Conservation (phyloP, 2,888 invertebrate genomes). For the Cephus runcator region DNA sequence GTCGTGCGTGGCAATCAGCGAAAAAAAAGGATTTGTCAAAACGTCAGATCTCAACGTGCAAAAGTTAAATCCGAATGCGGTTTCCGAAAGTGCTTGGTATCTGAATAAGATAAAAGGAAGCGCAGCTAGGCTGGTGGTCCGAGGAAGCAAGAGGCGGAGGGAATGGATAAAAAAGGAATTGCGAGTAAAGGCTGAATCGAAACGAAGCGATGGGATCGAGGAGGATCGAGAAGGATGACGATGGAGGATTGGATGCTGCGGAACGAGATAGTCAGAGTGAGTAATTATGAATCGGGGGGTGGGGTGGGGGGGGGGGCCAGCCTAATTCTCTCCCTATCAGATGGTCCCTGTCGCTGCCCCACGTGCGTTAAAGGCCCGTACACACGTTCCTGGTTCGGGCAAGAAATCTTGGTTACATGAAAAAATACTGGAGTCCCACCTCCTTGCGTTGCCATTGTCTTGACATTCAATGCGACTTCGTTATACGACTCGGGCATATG, state of each 20-base stretch:
- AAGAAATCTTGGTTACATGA: not conserved
- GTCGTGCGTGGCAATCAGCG: no score
- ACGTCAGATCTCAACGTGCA: not conserved
- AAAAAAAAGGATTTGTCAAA: not conserved
- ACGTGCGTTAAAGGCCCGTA: not conserved
- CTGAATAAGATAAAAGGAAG: not conserved
- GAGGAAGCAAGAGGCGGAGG: not conserved
- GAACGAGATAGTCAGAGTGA: not conserved
- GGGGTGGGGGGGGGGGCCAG: not conserved
- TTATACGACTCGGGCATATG: not conserved
- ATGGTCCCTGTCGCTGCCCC: not conserved
- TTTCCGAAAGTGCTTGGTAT: not conserved
- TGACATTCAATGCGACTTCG: not conserved
- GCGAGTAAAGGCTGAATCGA: not conserved
- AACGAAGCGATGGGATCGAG: not conserved
- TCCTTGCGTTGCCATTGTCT: not conserved
- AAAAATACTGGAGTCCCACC: not conserved
- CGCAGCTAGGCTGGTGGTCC: not conserved
- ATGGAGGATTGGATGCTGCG: not conserved
- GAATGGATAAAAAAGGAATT: not conserved
- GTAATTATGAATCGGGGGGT: slow-evolving; percentile 5
- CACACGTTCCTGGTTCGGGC: not conserved
- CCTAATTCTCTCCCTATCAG: slow-evolving; percentile 3
- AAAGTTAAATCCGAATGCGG: not conserved
- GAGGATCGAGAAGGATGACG: not conserved